Evolutionary conservation across 2,888 invertebrate species (phyloP).

Genomic region (Microctonus aethiopoides): DNA sequence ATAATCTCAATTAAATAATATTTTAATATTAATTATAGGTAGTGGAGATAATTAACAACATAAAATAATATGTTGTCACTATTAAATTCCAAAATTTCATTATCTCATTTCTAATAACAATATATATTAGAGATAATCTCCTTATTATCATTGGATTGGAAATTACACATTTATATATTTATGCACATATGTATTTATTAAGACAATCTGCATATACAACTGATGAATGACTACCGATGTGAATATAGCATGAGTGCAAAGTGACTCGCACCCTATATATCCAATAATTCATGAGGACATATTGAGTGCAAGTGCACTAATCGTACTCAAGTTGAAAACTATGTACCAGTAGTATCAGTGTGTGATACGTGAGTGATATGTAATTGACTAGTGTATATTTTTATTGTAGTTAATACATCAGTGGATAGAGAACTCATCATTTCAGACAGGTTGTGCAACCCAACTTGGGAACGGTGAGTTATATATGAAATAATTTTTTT

Average conservation of each 20-base stretch:
- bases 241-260: neutral
- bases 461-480: slow-evolving; percentile 4
- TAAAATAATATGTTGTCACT: no score
- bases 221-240: neutral
- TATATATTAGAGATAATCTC: no score
- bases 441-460: neutral
- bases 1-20: no score
- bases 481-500: neutral
- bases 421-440: neutral
- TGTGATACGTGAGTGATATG: no score
- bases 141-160: neutral
- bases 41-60: no score
- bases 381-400: neutral
- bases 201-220: neutral
- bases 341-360: no score
- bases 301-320: slow-evolving; percentile 17
- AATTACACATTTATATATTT: neutral
- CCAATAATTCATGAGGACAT: neutral
- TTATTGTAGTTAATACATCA: neutral
- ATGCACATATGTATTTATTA: no score
- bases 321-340: neutral
- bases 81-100: no score
- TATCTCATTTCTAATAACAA: no score
- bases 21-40: no score
- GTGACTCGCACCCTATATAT: neutral